Conservation (phyloP, 2,797 vertebrate species). For the Xenentodon cancila region DNA sequence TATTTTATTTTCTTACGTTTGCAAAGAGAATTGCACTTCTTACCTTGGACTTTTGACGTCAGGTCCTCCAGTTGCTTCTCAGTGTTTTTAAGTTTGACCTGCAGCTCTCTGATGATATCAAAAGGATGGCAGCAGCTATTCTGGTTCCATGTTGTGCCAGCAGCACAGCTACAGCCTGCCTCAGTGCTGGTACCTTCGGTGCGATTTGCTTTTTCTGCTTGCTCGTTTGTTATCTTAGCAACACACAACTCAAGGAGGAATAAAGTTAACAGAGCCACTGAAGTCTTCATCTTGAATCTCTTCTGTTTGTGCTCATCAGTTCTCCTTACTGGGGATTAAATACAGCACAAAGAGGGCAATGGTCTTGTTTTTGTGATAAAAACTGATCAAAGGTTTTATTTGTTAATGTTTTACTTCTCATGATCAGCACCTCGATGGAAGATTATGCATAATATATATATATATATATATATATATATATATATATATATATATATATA, state of each 20-base stretch:
- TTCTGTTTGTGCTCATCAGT: neutral
- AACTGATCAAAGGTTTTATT: neutral
- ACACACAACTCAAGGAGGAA: conserved; percentile 6
- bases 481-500: no score
- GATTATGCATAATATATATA: no score
- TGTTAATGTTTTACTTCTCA: neutral
- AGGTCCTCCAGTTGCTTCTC: conserved; percentile 33
- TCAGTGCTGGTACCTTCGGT: fast-evolving
- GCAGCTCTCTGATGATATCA: conserved; percentile 4
- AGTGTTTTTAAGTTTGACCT: conserved; percentile 20
- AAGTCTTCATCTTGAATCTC: conserved; percentile 22
- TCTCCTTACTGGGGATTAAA: neutral
- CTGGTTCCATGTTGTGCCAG: neutral
- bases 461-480: no score
- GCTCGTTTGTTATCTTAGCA: neutral
- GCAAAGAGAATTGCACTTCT: neutral
- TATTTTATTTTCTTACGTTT: neutral
- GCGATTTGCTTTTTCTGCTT: neutral
- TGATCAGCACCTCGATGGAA: neutral
- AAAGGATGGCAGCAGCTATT: fast-evolving
- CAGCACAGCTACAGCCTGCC: neutral
- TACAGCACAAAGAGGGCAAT: conserved; percentile 1
- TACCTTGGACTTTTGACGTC: conserved; percentile 12
- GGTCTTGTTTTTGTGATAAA: neutral
- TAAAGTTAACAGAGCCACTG: neutral